phyloP scores from a whole-genome alignment of 1,140 invertebrate species.

The Hyphantria cunea region DNA sequence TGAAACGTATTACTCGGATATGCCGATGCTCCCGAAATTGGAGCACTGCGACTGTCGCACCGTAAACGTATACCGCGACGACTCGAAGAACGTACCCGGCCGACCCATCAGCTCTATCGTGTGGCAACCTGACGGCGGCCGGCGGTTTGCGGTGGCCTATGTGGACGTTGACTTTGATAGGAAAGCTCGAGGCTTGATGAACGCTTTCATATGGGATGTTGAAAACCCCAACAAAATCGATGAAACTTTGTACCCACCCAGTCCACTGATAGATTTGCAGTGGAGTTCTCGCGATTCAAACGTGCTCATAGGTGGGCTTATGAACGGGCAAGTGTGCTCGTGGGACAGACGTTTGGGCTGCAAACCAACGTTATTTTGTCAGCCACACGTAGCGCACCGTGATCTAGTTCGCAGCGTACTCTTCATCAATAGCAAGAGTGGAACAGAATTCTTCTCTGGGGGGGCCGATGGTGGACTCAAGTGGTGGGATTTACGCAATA shows the following conservation, averaged over 20 bases:
- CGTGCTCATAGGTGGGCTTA: slow-evolving; percentile 81
- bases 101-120: slow-evolving; percentile 91
- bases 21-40: slow-evolving; percentile 82
- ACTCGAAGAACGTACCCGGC: slow-evolving; percentile 24
- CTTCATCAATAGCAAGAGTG: slow-evolving; percentile 92
- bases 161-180: slow-evolving; percentile 91
- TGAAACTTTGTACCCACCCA: slow-evolving; percentile 86
- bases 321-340: slow-evolving; percentile 82
- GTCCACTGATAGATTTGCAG: slow-evolving; percentile 90
- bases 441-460: slow-evolving; percentile 93
- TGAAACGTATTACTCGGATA: slow-evolving; percentile 91
- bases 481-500: slow-evolving; percentile 94
- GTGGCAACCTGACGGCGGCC: slow-evolving; percentile 93
- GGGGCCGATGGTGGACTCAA: slow-evolving; percentile 93
- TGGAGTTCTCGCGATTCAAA: slow-evolving; percentile 95
- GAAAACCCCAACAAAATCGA: slow-evolving; percentile 94
- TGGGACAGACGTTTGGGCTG: slow-evolving; percentile 88
- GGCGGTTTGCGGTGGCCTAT: slow-evolving; percentile 92
- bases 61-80: slow-evolving; percentile 62
- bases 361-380: slow-evolving; percentile 83
- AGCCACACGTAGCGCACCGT: slow-evolving; percentile 87
- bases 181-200: slow-evolving; percentile 61
- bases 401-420: slow-evolving; percentile 89
- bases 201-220: slow-evolving; percentile 96
- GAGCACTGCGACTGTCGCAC: slow-evolving; percentile 84